phyloP scores from a whole-genome alignment of 2,888 invertebrate genomes.

The Diaperis boleti region DNA sequence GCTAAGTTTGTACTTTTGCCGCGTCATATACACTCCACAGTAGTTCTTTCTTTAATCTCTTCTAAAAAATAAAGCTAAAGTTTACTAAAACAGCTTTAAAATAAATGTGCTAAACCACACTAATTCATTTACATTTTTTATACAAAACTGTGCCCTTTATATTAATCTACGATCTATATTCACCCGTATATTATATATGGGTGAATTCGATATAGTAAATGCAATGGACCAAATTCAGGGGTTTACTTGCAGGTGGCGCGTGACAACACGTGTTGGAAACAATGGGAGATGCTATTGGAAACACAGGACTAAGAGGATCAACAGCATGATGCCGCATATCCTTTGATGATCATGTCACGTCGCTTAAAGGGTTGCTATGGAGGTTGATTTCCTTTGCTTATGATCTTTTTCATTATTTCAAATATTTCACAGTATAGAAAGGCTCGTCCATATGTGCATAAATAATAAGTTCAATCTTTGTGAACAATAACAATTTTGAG shows the following conservation, averaged over 20 bases:
- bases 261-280: conserved; percentile 56
- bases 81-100: too few relatives aligned
- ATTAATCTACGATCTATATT: background rate
- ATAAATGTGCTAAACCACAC: too few relatives aligned
- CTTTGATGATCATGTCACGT: conserved; percentile 44
- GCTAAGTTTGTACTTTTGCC: too few relatives aligned
- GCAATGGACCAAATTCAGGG: conserved; percentile 28
- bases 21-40: too few relatives aligned
- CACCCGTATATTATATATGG: background rate
- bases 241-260: conserved; percentile 57
- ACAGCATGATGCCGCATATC: conserved; percentile 43
- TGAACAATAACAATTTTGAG: too few relatives aligned
- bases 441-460: too few relatives aligned
- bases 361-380: conserved; percentile 47
- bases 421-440: background rate
- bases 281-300: conserved; percentile 54
- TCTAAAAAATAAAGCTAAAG: too few relatives aligned
- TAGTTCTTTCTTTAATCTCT: too few relatives aligned
- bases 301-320: conserved; percentile 55
- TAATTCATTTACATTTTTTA: too few relatives aligned
- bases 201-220: conserved; percentile 21
- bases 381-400: conserved; percentile 47
- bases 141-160: too few relatives aligned
- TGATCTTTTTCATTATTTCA: conserved; percentile 43
- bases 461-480: too few relatives aligned